Evolutionary conservation across 1,140 invertebrate species (phyloP), one percentile per base, ranked within the genome.

Genomic region (Drosophila kurseongensis): DNA sequence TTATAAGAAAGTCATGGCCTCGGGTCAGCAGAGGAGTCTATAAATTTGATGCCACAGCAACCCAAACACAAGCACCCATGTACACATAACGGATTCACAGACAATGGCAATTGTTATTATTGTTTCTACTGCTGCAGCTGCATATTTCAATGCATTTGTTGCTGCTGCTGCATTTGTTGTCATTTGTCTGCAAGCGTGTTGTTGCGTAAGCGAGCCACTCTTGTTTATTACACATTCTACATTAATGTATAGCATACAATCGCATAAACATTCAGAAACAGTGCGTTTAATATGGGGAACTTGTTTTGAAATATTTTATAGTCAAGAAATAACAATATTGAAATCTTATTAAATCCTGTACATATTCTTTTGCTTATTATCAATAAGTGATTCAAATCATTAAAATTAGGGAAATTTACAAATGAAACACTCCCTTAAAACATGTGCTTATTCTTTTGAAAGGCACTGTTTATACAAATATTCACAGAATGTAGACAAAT

Each of bases 61-160:
- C 13, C 16, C 23, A 63, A 36, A 47, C 3, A 32, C 58, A 29
- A 27, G 42, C 10, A 40, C 5, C 9, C n/a, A 8, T 45, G 16
- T 38, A 4, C 48, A n/a, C 12, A 52, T 13, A 59, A 4, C 38
- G 35, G 9, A 13, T 36, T 41, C 67, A 73, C 76, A 71, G 67
- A 85, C 82, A 86, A 81, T 85, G 75, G 62, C 51, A 86, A 86
- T 83, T 71, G 60, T 76, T 77, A 61, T 66, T 61, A 58, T 44
- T 77, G 73, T 67, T 76, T 42, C 38, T 16, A 38, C 51, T 48
- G 40, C 40, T 72, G 72, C 50, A 48, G 51, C n/a, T 62, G 42
- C 48, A 55, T 48, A 54, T 71, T 48, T 56, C 38, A 47, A 38
- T 55, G 45, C 40, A 50, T 40, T 61, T 74, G 41, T 40, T 59